Conservation (phyloP, 2,888 invertebrate species). For the Ornithoptera priamus region DNA sequence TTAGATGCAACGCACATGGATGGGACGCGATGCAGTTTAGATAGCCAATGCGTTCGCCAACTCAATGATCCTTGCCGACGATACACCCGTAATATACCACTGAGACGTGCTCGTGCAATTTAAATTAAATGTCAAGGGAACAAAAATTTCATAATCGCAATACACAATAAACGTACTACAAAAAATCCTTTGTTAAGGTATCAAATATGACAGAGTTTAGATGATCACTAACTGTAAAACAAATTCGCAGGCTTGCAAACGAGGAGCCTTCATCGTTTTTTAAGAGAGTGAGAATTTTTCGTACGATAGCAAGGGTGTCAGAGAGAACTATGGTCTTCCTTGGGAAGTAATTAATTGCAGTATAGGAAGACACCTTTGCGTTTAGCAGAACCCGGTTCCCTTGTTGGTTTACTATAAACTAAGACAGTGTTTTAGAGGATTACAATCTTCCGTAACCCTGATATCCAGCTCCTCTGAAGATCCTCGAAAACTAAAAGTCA, state of each 20-base stretch:
- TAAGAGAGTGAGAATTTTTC: too few relatives aligned
- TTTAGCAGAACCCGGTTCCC: too few relatives aligned
- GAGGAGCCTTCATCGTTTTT: too few relatives aligned
- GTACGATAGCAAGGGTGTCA: too few relatives aligned
- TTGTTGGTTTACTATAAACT: too few relatives aligned
- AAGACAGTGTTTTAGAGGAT: too few relatives aligned
- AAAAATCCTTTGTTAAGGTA: not conserved
- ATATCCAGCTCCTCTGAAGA: too few relatives aligned
- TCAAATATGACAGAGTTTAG: not conserved
- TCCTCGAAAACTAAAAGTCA: too few relatives aligned
- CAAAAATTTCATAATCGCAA: conserved; percentile 6
- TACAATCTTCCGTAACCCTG: too few relatives aligned
- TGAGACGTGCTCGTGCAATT: conserved; percentile 20
- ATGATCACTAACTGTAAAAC: not conserved
- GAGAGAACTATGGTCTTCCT: too few relatives aligned
- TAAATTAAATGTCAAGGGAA: conserved; percentile 10
- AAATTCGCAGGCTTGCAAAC: not conserved
- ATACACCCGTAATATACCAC: conserved; percentile 44
- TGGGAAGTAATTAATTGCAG: too few relatives aligned
- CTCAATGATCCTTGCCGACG: conserved; percentile 34
- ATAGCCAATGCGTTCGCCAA: conserved; percentile 50
- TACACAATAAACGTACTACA: not conserved
- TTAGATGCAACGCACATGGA: conserved; percentile 31
- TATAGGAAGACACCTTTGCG: too few relatives aligned
- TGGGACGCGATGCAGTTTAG: conserved; percentile 62